Evolutionary conservation across 2,888 invertebrate genomes (phyloP).

Genomic region (Eilema griseolum): DNA sequence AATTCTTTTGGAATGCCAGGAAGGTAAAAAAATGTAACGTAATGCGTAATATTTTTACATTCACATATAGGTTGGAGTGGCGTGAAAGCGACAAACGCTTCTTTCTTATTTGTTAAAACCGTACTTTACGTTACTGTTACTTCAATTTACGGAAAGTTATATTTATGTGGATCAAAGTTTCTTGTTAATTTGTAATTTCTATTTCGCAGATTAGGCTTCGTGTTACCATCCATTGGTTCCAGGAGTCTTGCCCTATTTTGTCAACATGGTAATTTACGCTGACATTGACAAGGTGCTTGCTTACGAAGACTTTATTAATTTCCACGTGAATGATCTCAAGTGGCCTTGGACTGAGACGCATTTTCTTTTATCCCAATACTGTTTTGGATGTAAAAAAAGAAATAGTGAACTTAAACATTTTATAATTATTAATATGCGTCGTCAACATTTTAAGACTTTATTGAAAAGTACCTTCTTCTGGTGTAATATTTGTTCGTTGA

Average conservation of each 20-base stretch:
- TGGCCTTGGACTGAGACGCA: too few relatives aligned
- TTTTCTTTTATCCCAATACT: background rate
- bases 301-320: too few relatives aligned
- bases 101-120: slow-evolving; percentile 8
- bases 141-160: too few relatives aligned
- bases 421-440: slow-evolving; percentile 1
- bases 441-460: slow-evolving; percentile 2
- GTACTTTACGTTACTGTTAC: too few relatives aligned
- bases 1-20: slow-evolving; percentile 7
- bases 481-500: background rate
- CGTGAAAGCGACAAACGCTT: slow-evolving; percentile 8
- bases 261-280: too few relatives aligned
- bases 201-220: too few relatives aligned
- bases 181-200: too few relatives aligned
- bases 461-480: slow-evolving; percentile 1
- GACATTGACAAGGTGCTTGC: too few relatives aligned
- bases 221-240: too few relatives aligned
- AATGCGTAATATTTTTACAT: slow-evolving; percentile 7
- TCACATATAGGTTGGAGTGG: slow-evolving; percentile 8
- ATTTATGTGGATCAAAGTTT: background rate
- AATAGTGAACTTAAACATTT: background rate
- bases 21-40: slow-evolving; percentile 6
- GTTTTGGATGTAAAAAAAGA: background rate
- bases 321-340: too few relatives aligned
- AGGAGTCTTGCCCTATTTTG: too few relatives aligned